Conservation (phyloP, 2,888 invertebrate genomes). For the Spatulosminthurus flaviceps region DNA sequence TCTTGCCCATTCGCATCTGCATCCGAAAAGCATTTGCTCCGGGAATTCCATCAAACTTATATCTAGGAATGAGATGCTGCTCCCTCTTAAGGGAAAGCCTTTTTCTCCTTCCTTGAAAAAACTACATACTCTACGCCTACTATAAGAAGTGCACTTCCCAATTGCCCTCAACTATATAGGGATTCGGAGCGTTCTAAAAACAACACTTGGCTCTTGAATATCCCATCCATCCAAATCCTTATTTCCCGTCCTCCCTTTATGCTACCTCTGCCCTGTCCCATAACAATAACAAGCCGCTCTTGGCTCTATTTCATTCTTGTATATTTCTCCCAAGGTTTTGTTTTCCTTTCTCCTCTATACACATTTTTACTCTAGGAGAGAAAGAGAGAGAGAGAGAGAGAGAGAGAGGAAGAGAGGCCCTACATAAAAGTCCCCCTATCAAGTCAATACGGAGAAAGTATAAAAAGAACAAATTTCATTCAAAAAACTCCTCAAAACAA, state of each 20-base stretch:
- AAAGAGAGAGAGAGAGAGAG: neutral
- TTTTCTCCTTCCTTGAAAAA: neutral
- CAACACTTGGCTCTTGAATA: conserved; percentile 42
- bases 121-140: neutral
- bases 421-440: no score
- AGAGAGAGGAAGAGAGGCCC: no score
- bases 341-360: neutral
- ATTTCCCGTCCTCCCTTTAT: conserved; percentile 44
- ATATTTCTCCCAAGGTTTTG: conserved; percentile 14
- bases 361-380: neutral
- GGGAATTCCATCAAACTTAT: conserved; percentile 28
- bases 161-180: conserved; percentile 35
- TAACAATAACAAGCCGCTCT: conserved; percentile 39
- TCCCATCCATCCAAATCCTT: conserved; percentile 39
- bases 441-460: neutral
- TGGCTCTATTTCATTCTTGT: conserved; percentile 10
- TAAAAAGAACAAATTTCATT: neutral
- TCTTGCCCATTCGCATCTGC: conserved; percentile 36
- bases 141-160: conserved; percentile 31
- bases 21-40: conserved; percentile 39
- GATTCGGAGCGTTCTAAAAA: conserved; percentile 34
- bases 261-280: conserved; percentile 43
- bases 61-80: conserved; percentile 18
- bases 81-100: conserved; percentile 19
- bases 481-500: neutral